These are phyloP conservation scores for Conomelus anceps DNA, from an alignment of 2,888 invertebrate genomes.

Conservation along the genomic window DNA sequence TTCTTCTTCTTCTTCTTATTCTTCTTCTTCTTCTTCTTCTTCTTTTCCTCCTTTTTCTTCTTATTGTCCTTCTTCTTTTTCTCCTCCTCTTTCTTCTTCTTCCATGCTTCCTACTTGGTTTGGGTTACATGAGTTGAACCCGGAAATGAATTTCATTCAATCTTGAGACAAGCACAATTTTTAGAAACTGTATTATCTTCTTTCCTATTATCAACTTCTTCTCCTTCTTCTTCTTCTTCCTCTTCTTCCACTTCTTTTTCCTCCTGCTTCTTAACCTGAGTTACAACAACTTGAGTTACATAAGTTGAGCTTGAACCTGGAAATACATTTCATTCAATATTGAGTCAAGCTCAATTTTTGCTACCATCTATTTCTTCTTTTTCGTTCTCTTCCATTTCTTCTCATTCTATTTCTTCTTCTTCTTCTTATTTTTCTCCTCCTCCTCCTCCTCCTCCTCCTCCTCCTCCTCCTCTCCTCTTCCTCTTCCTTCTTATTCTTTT, in stretches of 20 bases:
- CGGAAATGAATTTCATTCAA: not conserved
- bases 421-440: not conserved
- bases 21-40: not conserved
- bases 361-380: no score
- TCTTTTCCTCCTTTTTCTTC: not conserved
- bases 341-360: not conserved
- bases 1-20: not conserved
- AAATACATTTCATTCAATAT: not conserved
- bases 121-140: no score
- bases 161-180: not conserved
- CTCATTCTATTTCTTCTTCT: not conserved
- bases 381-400: no score
- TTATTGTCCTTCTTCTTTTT: not conserved
- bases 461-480: no score
- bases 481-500: no score
- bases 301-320: no score
- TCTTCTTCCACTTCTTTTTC: not conserved
- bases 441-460: not conserved
- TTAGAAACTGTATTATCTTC: no score
- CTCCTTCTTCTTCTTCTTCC: not conserved
- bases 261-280: no score
- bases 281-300: no score
- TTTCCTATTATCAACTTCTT: no score
- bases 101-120: not conserved
- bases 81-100: not conserved